A percentile compares a stretch with the other conserved stretches of the same genome.
These are phyloP conservation scores for Drosophila melanica DNA, from an alignment of 1,140 invertebrate species.

Conservation along the genomic window DNA sequence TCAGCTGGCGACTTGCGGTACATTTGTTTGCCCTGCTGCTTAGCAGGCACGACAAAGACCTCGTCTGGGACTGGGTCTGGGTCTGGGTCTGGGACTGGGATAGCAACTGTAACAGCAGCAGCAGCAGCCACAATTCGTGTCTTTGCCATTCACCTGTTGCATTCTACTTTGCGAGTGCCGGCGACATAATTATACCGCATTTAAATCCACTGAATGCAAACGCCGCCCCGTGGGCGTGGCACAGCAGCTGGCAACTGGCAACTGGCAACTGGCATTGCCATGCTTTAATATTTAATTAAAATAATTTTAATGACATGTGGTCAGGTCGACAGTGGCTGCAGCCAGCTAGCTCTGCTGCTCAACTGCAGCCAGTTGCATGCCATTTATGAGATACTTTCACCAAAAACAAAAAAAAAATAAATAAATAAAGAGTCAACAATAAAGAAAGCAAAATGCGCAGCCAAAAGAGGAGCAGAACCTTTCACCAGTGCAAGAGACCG, in stretches of 20 bases:
- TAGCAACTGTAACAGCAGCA: neutral
- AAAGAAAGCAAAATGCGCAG: conserved; percentile 2
- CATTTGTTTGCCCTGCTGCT: conserved; percentile 61
- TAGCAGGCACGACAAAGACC: conserved; percentile 60
- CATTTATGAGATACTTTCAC: conserved; percentile 81
- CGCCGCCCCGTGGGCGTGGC: conserved; percentile 58
- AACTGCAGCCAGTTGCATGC: conserved; percentile 41
- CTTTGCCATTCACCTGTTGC: conserved; percentile 75
- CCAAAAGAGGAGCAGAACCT: conserved; percentile 53
- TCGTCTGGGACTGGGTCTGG: conserved; percentile 22
- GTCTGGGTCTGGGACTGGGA: neutral
- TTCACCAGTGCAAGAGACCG: conserved; percentile 50
- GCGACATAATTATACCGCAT: conserved; percentile 72
- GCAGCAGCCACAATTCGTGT: conserved; percentile 59
- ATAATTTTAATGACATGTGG: conserved; percentile 68
- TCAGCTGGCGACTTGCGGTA: conserved; percentile 33
- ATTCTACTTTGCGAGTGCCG: conserved; percentile 21
- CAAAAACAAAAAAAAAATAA: conserved; percentile 48
- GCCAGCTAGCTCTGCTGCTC: neutral
- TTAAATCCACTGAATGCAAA: conserved; percentile 56
- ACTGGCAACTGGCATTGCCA: conserved; percentile 41
- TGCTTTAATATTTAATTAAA: conserved; percentile 74
- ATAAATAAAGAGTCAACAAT: conserved; percentile 7
- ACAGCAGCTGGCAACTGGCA: conserved; percentile 50
- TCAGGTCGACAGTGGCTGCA: conserved; percentile 25